phyloP scores from a whole-genome alignment of 2,888 invertebrate species.

The Dusona sp. region DNA sequence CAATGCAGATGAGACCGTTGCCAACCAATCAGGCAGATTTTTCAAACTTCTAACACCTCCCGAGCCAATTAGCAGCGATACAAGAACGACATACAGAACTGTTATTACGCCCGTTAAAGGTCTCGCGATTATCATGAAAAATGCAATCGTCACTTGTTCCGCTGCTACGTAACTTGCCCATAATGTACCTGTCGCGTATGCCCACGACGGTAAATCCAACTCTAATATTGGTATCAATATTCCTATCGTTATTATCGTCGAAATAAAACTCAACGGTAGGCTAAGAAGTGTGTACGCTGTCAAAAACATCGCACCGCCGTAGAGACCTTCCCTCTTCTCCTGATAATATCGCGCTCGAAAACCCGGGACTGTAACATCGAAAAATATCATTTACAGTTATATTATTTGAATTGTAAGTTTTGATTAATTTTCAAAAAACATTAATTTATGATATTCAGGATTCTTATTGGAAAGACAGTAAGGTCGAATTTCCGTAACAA shows the following conservation, averaged over 20 bases:
- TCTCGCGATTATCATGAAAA: slow-evolving; percentile 92
- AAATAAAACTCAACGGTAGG: slow-evolving; percentile 92
- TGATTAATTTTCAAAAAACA: neutral
- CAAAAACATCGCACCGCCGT: slow-evolving; percentile 93
- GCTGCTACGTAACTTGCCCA: slow-evolving; percentile 95
- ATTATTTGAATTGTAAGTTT: neutral
- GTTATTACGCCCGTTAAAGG: slow-evolving; percentile 91
- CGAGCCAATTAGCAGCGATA: slow-evolving; percentile 85
- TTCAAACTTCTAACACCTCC: slow-evolving; percentile 81
- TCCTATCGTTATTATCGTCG: slow-evolving; percentile 90
- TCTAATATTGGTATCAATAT: slow-evolving; percentile 88
- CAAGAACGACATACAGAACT: slow-evolving; percentile 91
- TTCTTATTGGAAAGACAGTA: neutral
- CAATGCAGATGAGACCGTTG: slow-evolving; percentile 79
- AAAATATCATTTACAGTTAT: neutral
- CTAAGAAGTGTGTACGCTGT: slow-evolving; percentile 93
- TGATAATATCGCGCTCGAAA: slow-evolving; percentile 97
- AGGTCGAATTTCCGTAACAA: neutral
- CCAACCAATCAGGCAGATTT: slow-evolving; percentile 81
- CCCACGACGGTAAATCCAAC: slow-evolving; percentile 78
- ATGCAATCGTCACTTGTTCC: slow-evolving; percentile 93
- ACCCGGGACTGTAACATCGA: slow-evolving; percentile 87
- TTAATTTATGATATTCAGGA: neutral
- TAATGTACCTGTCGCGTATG: slow-evolving; percentile 85
- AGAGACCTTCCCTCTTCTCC: slow-evolving; percentile 95